A percentile compares a stretch with the other conserved stretches of the same genome.
These are phyloP conservation scores for Myotis brandtii DNA, from an alignment of 2,113 vertebrate genomes.

Conservation along the genomic window DNA sequence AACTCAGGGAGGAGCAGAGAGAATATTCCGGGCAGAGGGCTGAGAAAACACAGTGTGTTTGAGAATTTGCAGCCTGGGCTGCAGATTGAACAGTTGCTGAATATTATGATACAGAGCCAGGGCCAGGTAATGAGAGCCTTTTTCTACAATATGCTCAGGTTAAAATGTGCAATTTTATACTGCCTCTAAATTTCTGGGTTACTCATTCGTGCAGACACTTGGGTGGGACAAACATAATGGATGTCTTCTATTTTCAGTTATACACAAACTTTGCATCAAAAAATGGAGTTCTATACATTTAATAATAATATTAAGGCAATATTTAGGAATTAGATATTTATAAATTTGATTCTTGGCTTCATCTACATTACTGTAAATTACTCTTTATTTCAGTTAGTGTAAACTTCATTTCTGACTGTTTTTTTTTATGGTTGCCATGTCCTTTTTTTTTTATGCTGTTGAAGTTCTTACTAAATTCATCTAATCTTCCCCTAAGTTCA, in stretches of 20 bases:
- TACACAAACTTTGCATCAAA: background rate
- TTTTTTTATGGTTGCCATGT: background rate
- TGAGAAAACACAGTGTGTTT: background rate
- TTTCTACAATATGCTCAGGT: background rate
- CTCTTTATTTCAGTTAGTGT: background rate
- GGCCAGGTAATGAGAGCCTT: background rate
- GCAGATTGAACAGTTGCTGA: background rate
- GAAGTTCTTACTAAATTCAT: background rate
- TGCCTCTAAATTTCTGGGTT: constrained; percentile 1
- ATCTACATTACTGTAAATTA: background rate
- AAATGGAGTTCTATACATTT: background rate
- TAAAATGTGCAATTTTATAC: background rate
- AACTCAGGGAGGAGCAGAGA: background rate
- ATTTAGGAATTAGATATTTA: constrained; percentile 40
- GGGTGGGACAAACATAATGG: background rate
- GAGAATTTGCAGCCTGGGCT: background rate
- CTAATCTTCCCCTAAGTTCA: background rate
- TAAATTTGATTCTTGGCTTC: background rate
- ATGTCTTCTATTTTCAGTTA: background rate
- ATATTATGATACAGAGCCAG: background rate
- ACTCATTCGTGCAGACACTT: background rate
- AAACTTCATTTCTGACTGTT: background rate
- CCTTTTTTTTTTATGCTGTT: background rate
- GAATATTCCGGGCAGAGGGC: background rate
- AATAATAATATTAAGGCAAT: constrained; percentile 10